Percentiles rank a stretch among this genome's conserved stretches.
Evolutionary conservation across 23 tunicate genomes (phyloP).

Genomic region (Botrylloides violaceus): DNA sequence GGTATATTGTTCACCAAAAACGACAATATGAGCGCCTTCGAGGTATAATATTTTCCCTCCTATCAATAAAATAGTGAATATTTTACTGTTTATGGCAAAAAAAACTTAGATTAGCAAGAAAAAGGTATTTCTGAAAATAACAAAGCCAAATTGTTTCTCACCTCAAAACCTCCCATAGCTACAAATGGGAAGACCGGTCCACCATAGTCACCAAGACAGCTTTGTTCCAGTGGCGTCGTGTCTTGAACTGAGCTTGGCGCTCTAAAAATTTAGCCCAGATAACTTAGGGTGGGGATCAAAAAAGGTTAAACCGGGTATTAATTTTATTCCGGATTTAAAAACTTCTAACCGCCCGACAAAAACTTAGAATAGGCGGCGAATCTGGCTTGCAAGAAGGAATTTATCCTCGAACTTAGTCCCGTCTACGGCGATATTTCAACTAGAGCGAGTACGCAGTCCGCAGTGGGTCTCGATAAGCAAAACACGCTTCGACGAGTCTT

Average conservation of each 20-base stretch:
- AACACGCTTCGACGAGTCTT: no score
- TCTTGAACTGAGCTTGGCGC: slow-evolving; percentile 82
- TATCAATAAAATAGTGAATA: background rate
- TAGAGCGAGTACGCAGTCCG: no score
- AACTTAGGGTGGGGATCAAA: no score
- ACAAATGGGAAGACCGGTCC: slow-evolving; percentile 96
- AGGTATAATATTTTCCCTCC: slow-evolving; percentile 50
- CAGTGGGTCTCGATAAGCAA: no score
- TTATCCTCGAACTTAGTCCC: no score
- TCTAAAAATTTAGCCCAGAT: slow-evolving; percentile 31
- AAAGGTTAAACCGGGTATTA: no score
- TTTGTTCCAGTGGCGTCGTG: slow-evolving; percentile 65
- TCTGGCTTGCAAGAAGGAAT: no score
- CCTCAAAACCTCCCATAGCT: slow-evolving; percentile 91
- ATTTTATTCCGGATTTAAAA: no score
- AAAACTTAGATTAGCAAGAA: background rate
- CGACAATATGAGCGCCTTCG: slow-evolving; percentile 47
- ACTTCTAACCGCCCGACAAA: no score
- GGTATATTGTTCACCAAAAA: slow-evolving; percentile 64
- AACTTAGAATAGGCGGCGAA: no score
- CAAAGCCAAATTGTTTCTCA: slow-evolving; percentile 3
- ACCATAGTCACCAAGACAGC: slow-evolving; percentile 86
- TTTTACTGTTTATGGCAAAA: background rate
- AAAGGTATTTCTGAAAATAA: background rate
- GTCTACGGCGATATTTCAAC: no score